These are phyloP conservation scores for Chaenodraco wilsoni DNA, from an alignment of 2,797 vertebrate species.

Conservation along the genomic window DNA sequence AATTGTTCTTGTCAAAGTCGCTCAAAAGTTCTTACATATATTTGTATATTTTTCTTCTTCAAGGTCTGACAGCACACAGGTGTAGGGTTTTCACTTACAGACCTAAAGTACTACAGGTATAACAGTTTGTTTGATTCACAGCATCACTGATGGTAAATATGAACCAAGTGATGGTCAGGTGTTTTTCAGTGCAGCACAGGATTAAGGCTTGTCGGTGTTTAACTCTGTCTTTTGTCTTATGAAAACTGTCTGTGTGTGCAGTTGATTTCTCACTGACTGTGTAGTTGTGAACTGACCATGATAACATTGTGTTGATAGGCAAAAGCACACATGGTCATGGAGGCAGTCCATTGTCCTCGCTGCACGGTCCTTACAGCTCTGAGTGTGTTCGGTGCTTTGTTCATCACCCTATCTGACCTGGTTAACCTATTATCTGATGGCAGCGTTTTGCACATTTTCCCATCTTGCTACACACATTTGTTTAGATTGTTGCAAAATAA, in stretches of 20 bases:
- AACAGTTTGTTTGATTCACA: neutral
- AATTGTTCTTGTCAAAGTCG: neutral
- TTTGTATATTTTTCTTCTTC: neutral
- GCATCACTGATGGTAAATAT: neutral
- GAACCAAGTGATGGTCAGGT: neutral
- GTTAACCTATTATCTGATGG: neutral
- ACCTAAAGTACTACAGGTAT: neutral
- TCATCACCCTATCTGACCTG: neutral
- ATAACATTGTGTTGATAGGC: neutral
- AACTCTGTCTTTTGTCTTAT: neutral
- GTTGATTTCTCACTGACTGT: neutral
- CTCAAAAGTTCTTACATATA: neutral
- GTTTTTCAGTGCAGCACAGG: neutral
- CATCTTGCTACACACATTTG: slow-evolving; percentile 5
- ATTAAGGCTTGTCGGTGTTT: neutral
- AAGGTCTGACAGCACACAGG: neutral
- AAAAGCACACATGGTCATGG: neutral
- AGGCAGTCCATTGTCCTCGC: neutral
- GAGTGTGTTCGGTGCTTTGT: neutral
- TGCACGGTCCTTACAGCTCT: neutral
- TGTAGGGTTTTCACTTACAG: neutral
- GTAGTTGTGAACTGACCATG: no score
- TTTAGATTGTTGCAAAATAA: slow-evolving; percentile 37
- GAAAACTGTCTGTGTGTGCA: neutral
- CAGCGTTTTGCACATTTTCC: neutral